phyloP scores from a whole-genome alignment of 2,797 vertebrate genomes.

The Erithacus rubecula region DNA sequence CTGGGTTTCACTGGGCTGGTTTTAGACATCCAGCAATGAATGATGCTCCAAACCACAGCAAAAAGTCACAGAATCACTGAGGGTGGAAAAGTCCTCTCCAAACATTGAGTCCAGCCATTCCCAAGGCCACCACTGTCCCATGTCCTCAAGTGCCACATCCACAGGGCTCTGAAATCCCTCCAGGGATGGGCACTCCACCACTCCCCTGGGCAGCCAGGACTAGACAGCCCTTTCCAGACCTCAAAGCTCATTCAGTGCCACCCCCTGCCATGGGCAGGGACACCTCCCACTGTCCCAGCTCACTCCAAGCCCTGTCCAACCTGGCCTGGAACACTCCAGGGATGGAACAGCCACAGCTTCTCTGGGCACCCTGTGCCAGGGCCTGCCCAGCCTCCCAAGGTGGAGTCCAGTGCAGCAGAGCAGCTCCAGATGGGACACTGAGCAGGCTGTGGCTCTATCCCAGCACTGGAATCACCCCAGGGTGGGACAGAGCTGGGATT shows the following conservation, averaged over 20 bases:
- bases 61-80: background rate
- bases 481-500: background rate
- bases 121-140: background rate
- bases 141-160: background rate
- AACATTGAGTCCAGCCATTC: background rate
- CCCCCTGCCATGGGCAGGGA: background rate
- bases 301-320: rapidly evolving
- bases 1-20: rapidly evolving
- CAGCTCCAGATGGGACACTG: background rate
- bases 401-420: background rate
- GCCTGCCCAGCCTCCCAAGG: too few relatives aligned
- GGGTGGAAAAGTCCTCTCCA: background rate
- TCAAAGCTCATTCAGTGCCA: background rate
- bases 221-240: background rate
- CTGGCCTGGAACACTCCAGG: background rate
- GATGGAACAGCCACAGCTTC: background rate
- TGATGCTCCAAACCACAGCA: background rate
- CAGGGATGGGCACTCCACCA: rapidly evolving
- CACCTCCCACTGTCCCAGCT: background rate
- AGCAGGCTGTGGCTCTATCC: background rate
- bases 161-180: background rate
- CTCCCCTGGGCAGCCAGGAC: background rate
- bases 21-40: background rate
- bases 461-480: rapidly evolving
- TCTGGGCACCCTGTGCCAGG: background rate